Evolutionary conservation across 2,888 invertebrate genomes (phyloP).

Genomic region (Hoplodrina blanda): DNA sequence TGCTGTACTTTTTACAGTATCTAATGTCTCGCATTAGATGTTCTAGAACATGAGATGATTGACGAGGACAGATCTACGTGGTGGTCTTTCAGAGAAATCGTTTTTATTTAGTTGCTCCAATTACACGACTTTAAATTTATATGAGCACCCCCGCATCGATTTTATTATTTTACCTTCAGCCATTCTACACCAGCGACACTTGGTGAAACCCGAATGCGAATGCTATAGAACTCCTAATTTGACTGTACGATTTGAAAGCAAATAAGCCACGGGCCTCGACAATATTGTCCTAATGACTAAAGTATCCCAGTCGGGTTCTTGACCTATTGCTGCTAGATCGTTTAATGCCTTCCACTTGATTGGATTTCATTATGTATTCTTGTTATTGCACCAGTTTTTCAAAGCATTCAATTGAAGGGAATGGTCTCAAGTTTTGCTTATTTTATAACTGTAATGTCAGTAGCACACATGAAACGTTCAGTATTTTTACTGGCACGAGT

Average conservation of each 20-base stretch:
- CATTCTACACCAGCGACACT: slow-evolving; percentile 61
- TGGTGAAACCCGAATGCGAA: slow-evolving; percentile 49
- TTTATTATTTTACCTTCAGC: slow-evolving; percentile 70
- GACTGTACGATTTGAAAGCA: slow-evolving; percentile 43
- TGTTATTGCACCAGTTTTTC: slow-evolving; percentile 4
- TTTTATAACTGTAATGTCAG: slow-evolving; percentile 44
- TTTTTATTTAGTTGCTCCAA: slow-evolving; percentile 73
- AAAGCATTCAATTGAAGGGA: slow-evolving; percentile 2
- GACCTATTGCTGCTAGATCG: slow-evolving; percentile 25
- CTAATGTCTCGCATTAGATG: slow-evolving; percentile 70
- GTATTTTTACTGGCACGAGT: slow-evolving; percentile 61
- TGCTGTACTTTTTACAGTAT: slow-evolving; percentile 75
- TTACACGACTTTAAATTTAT: slow-evolving; percentile 71
- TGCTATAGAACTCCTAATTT: slow-evolving; percentile 43
- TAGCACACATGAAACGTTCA: slow-evolving; percentile 50
- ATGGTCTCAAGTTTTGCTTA: slow-evolving; percentile 16
- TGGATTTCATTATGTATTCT: slow-evolving; percentile 17
- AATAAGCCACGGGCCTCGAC: slow-evolving; percentile 22
- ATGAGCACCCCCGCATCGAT: slow-evolving; percentile 75
- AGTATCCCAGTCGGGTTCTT: slow-evolving; percentile 18
- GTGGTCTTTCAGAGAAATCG: slow-evolving; percentile 77
- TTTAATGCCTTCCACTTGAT: slow-evolving; percentile 15
- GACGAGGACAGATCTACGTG: slow-evolving; percentile 73
- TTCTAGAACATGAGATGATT: slow-evolving; percentile 56
- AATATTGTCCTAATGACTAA: slow-evolving; percentile 19